Evolutionary conservation across 2,888 invertebrate species (phyloP).

Genomic region (Monochamus alternatus): DNA sequence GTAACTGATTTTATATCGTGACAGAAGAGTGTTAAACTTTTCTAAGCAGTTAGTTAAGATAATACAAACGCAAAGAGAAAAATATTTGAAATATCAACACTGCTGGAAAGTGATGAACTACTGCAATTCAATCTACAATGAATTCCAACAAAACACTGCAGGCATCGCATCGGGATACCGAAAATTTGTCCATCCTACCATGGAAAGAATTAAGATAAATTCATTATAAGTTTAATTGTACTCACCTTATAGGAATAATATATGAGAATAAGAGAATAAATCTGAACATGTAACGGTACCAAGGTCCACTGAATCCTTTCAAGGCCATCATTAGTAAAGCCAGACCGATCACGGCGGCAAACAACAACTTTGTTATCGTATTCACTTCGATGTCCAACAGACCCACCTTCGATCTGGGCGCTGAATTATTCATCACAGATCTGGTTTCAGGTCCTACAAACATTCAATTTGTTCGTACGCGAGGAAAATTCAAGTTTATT

Average conservation of each 20-base stretch:
- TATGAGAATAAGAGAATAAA: constrained; percentile 98
- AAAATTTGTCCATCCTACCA: too few species aligned
- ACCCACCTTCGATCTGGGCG: constrained; percentile 96
- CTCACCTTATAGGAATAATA: constrained; percentile 96
- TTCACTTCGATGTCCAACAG: constrained; percentile 97
- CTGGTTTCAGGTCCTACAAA: constrained; percentile 90
- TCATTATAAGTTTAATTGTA: constrained; percentile 18
- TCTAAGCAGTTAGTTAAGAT: too few species aligned
- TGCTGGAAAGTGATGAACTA: too few species aligned
- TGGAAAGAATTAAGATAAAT: too few species aligned
- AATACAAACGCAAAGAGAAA: too few species aligned
- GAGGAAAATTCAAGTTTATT: neutral
- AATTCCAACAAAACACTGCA: too few species aligned
- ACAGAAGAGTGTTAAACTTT: too few species aligned
- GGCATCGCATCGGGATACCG: too few species aligned
- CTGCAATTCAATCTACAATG: too few species aligned
- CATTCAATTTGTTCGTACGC: too few species aligned
- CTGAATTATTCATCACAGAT: constrained; percentile 98
- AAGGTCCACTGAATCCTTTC: constrained; percentile 96
- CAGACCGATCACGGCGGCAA: constrained; percentile 90
- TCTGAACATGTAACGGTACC: constrained; percentile 97
- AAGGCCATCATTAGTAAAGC: constrained; percentile 96
- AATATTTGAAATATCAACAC: too few species aligned
- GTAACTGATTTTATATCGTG: too few species aligned
- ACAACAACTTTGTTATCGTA: constrained; percentile 95